These are phyloP conservation scores for Cynocephalus volans DNA, from an alignment of 2,113 vertebrate species.

Conservation along the genomic window DNA sequence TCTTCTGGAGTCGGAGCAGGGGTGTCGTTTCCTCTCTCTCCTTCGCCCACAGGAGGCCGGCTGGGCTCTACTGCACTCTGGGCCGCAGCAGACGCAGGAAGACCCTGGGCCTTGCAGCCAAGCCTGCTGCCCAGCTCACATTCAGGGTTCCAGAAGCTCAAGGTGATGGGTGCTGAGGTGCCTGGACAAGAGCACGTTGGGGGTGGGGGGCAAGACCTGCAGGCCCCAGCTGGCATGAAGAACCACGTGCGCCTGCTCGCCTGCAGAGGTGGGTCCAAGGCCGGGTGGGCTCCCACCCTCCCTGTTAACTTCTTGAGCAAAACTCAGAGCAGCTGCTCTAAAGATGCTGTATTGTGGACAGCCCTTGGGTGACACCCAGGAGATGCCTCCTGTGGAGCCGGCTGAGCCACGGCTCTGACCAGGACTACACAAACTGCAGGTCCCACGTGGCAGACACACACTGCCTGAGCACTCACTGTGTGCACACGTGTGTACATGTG, in stretches of 20 bases:
- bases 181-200: neutral
- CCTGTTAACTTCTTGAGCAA: neutral
- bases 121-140: neutral
- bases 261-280: neutral
- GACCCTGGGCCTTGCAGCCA: neutral
- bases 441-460: too few species aligned
- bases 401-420: neutral
- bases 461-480: too few species aligned
- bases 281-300: neutral
- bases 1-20: neutral
- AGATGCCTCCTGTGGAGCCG: neutral
- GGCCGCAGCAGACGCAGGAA: neutral
- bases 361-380: neutral
- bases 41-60: neutral
- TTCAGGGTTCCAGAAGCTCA: neutral
- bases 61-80: neutral
- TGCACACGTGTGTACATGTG: too few species aligned
- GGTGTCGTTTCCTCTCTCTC: neutral
- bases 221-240: neutral
- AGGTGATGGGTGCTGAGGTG: too few species aligned
- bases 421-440: neutral
- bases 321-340: neutral
- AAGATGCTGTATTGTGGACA: accelerated
- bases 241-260: too few species aligned
- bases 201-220: neutral